Evolutionary conservation across 1,140 invertebrate species (phyloP), one percentile per base, ranked within the genome.

Genomic region (Drosophila gunungcola): DNA sequence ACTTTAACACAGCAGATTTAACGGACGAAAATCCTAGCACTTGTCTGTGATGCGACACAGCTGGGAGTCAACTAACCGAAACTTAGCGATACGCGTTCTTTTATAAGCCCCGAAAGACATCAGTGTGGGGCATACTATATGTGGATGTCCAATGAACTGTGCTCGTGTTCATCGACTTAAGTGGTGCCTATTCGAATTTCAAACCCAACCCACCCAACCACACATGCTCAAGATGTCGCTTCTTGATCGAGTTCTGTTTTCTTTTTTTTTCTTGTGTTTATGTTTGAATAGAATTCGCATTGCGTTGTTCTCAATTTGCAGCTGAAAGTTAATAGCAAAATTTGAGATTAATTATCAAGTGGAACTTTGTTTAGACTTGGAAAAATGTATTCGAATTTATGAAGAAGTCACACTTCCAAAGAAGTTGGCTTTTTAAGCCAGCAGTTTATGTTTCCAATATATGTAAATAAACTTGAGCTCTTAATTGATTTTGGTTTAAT

Each of bases 31-130:
- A n/a, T 68, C 64, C 64, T 60, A 64, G 64, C 64, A 43, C 21
- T 64, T 43, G 64, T 65, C 64, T 52, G 64, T 68, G 64, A 68
- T 68, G 64, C 64, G 64, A 68, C 64, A 42, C 58, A 68, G 64
- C 64, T 68, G 64, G 64, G 60, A 68, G 60, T 68, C 62, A 65
- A 68, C 64, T 68, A 68, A 68, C 34, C 60, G 60, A 48, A 68
- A 13, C 64, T 64, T 25, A 1, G 60, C 58, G 46, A 64, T 52
- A 34, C 60, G 38, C 60, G 60, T 51, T 64, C 64, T 64, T 68
- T 64, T 68, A 68, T 68, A 68, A 9, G 21, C 36, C 38, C 45
- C 48, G 46, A 21, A 38, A 52, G 45, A 41, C 38, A 42, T 13
- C 45, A 34, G 36, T 64, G 60, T 62, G 38, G 10, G 27, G 34